Conservation (phyloP, 2,113 vertebrate genomes). For the Emydocephalus ijimae region DNA sequence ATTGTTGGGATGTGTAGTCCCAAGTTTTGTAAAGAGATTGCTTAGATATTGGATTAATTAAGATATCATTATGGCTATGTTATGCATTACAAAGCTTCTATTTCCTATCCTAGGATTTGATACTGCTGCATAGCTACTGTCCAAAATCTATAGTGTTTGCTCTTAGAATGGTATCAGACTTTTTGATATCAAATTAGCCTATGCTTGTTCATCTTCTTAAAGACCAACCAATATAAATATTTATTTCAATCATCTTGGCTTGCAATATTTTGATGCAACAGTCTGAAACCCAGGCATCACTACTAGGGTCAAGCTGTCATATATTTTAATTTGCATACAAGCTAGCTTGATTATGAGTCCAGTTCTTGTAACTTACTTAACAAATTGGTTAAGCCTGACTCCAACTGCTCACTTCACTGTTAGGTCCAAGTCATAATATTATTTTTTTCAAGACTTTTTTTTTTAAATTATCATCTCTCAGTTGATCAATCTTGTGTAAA, state of each 20-base stretch:
- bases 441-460: background rate
- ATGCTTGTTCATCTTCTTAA: background rate
- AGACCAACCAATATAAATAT: background rate
- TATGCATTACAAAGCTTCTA: background rate
- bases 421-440: background rate
- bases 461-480: background rate
- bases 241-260: background rate
- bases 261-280: background rate
- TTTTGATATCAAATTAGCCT: background rate
- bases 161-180: background rate
- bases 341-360: background rate
- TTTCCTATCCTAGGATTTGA: fast-evolving
- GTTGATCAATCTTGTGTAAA: background rate
- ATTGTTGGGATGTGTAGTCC: background rate
- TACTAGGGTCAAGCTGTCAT: background rate
- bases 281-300: background rate
- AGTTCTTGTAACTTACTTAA: background rate
- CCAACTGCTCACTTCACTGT: background rate
- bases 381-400: background rate
- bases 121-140: fast-evolving
- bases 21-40: background rate
- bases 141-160: background rate
- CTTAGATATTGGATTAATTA: background rate
- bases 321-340: background rate
- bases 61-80: background rate